Evolutionary conservation across 1,140 invertebrate genomes (phyloP).

Genomic region (Teleogryllus occipitalis): DNA sequence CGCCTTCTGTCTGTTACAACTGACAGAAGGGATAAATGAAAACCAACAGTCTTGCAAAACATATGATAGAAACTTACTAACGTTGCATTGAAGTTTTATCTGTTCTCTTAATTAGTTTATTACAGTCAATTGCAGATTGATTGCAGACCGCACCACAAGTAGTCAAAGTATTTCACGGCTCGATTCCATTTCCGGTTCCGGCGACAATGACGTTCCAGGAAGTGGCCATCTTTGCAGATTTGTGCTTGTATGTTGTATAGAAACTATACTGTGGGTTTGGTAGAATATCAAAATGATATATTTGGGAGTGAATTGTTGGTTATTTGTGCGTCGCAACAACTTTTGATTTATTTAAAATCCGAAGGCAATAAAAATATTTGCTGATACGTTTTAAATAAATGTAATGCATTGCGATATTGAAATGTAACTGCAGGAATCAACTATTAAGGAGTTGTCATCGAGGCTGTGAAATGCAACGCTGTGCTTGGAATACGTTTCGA

Average conservation of each 20-base stretch:
- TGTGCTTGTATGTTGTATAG: background rate
- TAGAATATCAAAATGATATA: slow-evolving; percentile 12
- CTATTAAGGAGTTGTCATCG: background rate
- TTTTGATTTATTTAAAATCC: background rate
- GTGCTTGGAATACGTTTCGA: background rate
- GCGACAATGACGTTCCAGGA: slow-evolving; percentile 14
- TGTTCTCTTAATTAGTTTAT: no score
- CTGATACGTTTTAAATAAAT: background rate
- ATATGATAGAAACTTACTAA: no score
- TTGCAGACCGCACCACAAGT: background rate
- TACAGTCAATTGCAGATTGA: no score
- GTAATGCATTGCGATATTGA: background rate
- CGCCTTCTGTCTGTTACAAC: no score
- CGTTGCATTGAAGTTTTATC: no score
- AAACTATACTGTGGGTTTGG: background rate
- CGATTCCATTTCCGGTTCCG: slow-evolving; percentile 12
- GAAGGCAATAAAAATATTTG: background rate
- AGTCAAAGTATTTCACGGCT: background rate
- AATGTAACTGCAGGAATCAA: background rate
- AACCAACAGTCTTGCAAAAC: no score
- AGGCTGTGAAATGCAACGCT: background rate
- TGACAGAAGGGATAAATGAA: no score
- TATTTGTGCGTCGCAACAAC: background rate
- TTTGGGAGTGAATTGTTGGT: background rate
- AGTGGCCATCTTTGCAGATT: slow-evolving; percentile 15